Evolutionary conservation across 2,113 vertebrate genomes (phyloP).

Genomic region (Rhinoderma darwinii): DNA sequence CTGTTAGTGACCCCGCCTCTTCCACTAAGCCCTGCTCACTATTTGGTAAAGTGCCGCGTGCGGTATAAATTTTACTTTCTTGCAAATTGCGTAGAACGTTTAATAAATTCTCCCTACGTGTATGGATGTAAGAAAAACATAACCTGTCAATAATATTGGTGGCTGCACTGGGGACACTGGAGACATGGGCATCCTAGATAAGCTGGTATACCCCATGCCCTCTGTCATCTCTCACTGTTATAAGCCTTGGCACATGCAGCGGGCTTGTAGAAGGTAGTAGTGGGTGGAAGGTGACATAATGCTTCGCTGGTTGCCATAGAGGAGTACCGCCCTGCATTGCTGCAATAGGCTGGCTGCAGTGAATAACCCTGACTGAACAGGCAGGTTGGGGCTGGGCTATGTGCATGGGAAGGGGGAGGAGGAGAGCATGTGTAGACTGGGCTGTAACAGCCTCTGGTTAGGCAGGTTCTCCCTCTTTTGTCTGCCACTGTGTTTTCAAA

Average conservation of each 20-base stretch:
- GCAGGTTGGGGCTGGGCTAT: conserved; percentile 37
- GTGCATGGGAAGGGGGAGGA: conserved; percentile 9
- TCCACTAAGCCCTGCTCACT: too few species aligned
- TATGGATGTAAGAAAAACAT: too few species aligned
- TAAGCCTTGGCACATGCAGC: neutral
- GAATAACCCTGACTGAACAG: conserved; percentile 40
- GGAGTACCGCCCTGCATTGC: neutral
- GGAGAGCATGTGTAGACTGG: conserved; percentile 45
- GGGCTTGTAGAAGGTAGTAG: neutral
- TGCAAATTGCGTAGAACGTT: too few species aligned
- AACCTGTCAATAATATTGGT: too few species aligned
- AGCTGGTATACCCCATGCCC: neutral
- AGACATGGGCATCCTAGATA: neutral
- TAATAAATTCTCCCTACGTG: too few species aligned
- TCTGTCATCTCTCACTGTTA: neutral
- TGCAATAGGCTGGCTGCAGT: conserved; percentile 21
- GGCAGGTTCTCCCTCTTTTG: conserved; percentile 54
- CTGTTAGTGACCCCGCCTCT: too few species aligned
- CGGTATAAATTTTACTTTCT: too few species aligned
- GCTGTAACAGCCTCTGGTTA: conserved; percentile 33
- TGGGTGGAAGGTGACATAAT: conserved; percentile 49
- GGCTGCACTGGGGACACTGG: neutral
- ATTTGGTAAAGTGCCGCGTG: too few species aligned
- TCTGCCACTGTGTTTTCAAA: conserved; percentile 28
- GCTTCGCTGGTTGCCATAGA: conserved; percentile 49